Percentiles rank a stretch among this genome's conserved stretches.
Conservation (phyloP, 1,140 invertebrate species). For the Hyles vespertilio region DNA sequence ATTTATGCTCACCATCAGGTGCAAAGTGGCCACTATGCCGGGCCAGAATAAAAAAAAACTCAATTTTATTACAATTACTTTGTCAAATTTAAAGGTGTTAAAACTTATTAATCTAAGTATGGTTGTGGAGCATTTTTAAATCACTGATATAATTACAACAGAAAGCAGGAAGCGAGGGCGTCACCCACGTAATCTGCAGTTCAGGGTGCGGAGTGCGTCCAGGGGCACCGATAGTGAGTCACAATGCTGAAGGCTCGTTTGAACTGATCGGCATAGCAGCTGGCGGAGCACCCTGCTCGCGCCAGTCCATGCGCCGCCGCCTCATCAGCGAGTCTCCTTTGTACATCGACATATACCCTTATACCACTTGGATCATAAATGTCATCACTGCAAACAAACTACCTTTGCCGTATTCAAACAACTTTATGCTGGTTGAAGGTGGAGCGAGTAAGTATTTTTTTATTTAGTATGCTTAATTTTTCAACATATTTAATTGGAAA, state of each 20-base stretch:
- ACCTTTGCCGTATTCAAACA: conserved; percentile 47
- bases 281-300: conserved; percentile 38
- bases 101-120: no score
- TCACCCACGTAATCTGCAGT: conserved; percentile 52
- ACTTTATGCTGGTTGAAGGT: conserved; percentile 40
- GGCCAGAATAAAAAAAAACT: no score
- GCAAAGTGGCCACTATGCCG: no score
- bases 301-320: conserved; percentile 37
- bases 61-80: no score
- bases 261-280: conserved; percentile 52
- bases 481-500: no score
- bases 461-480: no score
- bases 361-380: conserved; percentile 52
- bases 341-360: conserved; percentile 59
- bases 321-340: conserved; percentile 52
- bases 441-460: conserved; percentile 38
- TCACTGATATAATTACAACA: conserved; percentile 10
- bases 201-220: conserved; percentile 56
- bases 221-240: conserved; percentile 50
- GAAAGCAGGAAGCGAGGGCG: conserved; percentile 49
- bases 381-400: conserved; percentile 46
- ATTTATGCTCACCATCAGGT: no score
- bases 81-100: no score
- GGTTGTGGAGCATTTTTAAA: background rate
- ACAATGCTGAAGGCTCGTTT: conserved; percentile 43